Evolutionary conservation across 2,888 invertebrate genomes (phyloP), one percentile per base, ranked within the genome.

Genomic region (Torymus aiolomorphi): DNA sequence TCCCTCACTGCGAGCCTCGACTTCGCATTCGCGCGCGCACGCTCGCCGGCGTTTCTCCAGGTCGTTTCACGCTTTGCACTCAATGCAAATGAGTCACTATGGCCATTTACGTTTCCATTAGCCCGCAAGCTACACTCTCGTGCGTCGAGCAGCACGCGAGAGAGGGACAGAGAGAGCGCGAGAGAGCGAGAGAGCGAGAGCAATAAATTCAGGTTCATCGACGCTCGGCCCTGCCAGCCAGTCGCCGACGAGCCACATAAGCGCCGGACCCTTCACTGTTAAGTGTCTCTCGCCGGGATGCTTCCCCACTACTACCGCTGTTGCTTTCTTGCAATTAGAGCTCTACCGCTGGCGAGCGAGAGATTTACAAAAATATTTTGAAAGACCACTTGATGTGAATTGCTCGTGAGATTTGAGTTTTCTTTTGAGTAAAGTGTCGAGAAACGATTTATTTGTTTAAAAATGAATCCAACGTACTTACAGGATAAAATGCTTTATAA

Each of bases 71-170:
- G 82, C 83, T 82, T 83, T 82, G 82, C 83, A 80, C 82, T 84
- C 84, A 80, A 87, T 86, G 85, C 85, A 85, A 87, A 88, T 85
- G 84, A 84, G 83, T 84, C 84, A 82, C 84, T 82, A 82, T 85
- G 82, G 84, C 86, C 84, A 87, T 86, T 87, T 87, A 85, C 87
- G 86, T 87, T 86, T 88, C 85, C 84, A 86, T 88, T 87, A 86
- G 84, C 82, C 75, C 62, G 66, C 75, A 74, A 74, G 78, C 52
- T 78, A 54, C 79, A 54, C 65, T 51, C 18, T 24, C 62, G 49
- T 59, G 49, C 54, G 54, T 49, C 24, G 24, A 24, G 24, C 24
- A 24, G 24, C 24, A 24, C 24, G 24, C 24, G 24, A 42, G 12
- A 31, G 70, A 54, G 49, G 13, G 42, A 24, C 13, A 16, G n/a